Evolutionary conservation across 2,888 invertebrate genomes (phyloP), one percentile per base, ranked within the genome.

Genomic region (Xanthorhoe designata): DNA sequence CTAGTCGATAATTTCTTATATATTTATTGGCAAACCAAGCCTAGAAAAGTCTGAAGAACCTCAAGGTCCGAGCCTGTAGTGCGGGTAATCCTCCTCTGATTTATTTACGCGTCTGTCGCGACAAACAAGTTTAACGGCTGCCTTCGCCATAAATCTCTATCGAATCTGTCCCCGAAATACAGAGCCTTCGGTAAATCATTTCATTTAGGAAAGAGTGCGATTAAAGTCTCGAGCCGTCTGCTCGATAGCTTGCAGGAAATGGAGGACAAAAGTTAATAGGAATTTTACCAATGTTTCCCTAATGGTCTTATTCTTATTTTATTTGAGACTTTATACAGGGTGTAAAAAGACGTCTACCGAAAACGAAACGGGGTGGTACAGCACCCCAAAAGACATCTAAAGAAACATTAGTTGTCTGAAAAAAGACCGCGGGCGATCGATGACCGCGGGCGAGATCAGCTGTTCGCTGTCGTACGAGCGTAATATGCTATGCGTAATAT

Each of bases 71-170:
- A 1, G n/a, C 29, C 9, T 47, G 62, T 66, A 68, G 70, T 64
- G 66, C 63, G 64, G 56, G 68, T 70, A 70, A 72, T 72, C 68
- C 60, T 38, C 10, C 15, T 54, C 47, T 68, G 72, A 72, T 72
- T 72, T 72, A 72, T 72, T 64, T 47, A 58, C 57, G 63, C 59
- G 62, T 59, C 68, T 69, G 69, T 54, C 52, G 51, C 66, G 66
- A 62, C 68, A 60, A 69, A 69, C 70, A 64, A 64, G 55, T 68
- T 66, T 64, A 64, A 66, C 69, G 64, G 54, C 69, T 65, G 62
- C 42, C 61, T 57, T 59, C 50, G n/a, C 58, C 66, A 66, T 72
- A 71, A 69, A 71, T 71, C 71, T 69, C 47, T 59, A 68, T 69
- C 63, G 67, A 55, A 64, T 60, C 57, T 49, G 66, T 49, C 57